Percentiles rank a stretch among this genome's conserved stretches.
Evolutionary conservation across 2,113 vertebrate species (phyloP).

Genomic region (Myiopsitta monachus): DNA sequence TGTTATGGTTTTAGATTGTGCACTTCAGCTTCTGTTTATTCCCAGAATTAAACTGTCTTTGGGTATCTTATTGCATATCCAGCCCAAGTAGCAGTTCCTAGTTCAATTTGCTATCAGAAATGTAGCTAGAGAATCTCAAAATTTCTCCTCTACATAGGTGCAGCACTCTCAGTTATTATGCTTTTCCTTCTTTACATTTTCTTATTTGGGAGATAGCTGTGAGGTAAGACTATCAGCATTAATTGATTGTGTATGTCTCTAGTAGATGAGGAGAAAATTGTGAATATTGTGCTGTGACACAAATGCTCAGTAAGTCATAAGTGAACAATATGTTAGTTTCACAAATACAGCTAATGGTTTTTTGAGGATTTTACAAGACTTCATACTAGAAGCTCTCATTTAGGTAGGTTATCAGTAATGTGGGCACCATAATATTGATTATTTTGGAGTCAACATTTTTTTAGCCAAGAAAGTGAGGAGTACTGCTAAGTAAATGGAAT

Average conservation of each 20-base stretch:
- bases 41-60: neutral
- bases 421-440: neutral
- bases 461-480: neutral
- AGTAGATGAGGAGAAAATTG: neutral
- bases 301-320: neutral
- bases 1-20: neutral
- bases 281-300: neutral
- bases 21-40: neutral
- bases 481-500: neutral
- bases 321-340: neutral
- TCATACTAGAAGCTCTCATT: neutral
- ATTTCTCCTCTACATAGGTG: neutral
- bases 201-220: neutral
- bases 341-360: neutral
- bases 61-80: neutral
- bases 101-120: neutral
- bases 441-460: neutral
- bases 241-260: neutral
- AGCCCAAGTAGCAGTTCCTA: neutral
- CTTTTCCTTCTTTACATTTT: neutral
- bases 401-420: neutral
- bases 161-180: neutral
- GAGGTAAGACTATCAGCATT: neutral
- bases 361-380: neutral
- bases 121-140: neutral